Evolutionary conservation across 2,888 invertebrate genomes (phyloP), one percentile per base, ranked within the genome.

Genomic region (Linnaemya tessellans): DNA sequence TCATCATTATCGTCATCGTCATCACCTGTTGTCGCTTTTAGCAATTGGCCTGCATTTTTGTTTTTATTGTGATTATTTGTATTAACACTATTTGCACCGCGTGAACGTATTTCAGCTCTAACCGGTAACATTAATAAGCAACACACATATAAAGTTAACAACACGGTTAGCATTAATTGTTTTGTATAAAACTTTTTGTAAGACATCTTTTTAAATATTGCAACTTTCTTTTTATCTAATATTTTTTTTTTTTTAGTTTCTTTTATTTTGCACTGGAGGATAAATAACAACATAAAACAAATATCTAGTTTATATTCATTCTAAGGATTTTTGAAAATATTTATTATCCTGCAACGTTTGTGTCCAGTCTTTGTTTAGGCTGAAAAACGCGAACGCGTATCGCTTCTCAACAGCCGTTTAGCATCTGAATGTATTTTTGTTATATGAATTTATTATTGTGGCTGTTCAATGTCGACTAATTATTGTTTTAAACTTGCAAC

Each of bases 391-490:
- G 83, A 70, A 60, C 84, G 81, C 86, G 82, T 73, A 82, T 73
- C 65, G 65, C 67, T 79, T 83, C 46, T 25, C 20, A 18, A 56
- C 0, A 56, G 18, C 64, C 25, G 30, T 56, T 46, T 51, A 25
- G 64, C 51, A 58, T 75, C 56, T 35, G 35, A 38, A 62, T 70
- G 15, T 58, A 11, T 49, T 80, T 88, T 80, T 88, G 88, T 88
- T 88, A 18, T 77, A 30, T 81, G 74, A 85, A 87, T 88, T 79
- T 88, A 83, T 88, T 87, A 87, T 89, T 89, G 58, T 43, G 89
- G 89, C 88, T 88, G 88, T 88, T 89, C 88, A 89, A 89, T 89
- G 88, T 88, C 90, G 90, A 92, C 92, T 92, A 92, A 92, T 92
- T 91, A 90, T 89, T 89, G 87, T 88, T 88, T 80, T 88, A 89